Percentiles rank a stretch among this genome's conserved stretches.
Evolutionary conservation across 64 coral and sea anemone genomes (phyloP).

Genomic region (Montipora capricornis): DNA sequence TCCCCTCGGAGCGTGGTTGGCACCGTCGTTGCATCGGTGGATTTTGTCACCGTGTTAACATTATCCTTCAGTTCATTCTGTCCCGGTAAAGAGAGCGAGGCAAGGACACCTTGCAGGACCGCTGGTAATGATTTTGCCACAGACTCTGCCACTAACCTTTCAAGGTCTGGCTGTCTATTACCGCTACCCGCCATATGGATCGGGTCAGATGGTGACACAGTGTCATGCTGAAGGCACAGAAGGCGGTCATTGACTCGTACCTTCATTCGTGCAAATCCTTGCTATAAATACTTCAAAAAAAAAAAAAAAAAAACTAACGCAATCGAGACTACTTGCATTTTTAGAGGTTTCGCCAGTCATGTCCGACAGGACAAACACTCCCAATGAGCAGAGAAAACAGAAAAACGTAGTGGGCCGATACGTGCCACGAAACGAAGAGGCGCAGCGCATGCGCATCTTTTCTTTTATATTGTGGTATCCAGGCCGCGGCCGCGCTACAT

Average conservation of each 20-base stretch:
- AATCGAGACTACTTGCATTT: no score
- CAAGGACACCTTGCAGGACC: background rate
- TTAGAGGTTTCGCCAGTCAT: background rate
- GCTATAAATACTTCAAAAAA: no score
- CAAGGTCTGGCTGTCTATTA: background rate
- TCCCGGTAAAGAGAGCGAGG: background rate
- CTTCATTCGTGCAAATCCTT: no score
- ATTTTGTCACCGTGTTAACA: background rate
- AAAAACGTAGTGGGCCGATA: background rate
- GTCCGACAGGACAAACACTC: background rate
- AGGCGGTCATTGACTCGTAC: background rate
- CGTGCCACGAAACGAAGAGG: conserved; percentile 5
- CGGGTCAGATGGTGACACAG: background rate
- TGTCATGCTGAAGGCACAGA: background rate
- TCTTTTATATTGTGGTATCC: conserved; percentile 5
- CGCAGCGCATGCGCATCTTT: background rate
- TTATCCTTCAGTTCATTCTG: background rate
- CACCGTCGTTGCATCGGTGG: background rate
- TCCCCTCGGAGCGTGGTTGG: background rate
- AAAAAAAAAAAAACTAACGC: no score
- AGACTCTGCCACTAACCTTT: background rate
- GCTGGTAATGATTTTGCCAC: background rate
- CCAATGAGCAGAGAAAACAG: background rate
- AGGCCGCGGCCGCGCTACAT: background rate
- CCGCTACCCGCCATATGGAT: background rate